These are phyloP conservation scores for Danio jaintianensis DNA, from an alignment of 2,797 vertebrate species.

Conservation along the genomic window DNA sequence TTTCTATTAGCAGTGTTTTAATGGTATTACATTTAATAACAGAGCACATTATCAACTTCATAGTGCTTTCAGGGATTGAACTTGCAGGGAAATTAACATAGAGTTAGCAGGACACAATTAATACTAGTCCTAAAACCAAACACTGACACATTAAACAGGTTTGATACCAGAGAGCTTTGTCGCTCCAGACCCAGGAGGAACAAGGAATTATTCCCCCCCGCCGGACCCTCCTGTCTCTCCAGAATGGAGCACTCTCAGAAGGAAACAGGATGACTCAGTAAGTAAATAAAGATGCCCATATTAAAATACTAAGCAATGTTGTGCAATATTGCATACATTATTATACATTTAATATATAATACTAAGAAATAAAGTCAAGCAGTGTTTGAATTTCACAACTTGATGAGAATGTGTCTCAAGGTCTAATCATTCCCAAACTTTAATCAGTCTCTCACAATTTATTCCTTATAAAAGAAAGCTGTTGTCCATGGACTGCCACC, in stretches of 20 bases:
- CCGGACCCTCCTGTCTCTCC: conserved; percentile 65
- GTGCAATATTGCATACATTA: background rate
- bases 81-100: background rate
- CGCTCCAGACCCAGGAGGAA: conserved; percentile 52
- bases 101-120: background rate
- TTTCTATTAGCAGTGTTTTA: background rate
- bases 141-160: conserved; percentile 31
- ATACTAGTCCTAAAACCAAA: background rate
- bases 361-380: background rate
- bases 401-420: background rate
- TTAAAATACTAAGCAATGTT: background rate
- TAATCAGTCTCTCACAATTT: background rate
- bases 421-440: background rate
- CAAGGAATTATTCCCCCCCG: conserved; percentile 24
- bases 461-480: conserved; percentile 79
- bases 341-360: background rate
- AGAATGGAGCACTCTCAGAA: conserved; percentile 77
- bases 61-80: background rate
- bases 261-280: conserved; percentile 70
- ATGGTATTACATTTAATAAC: too few relatives aligned
- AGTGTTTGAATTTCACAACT: background rate
- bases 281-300: conserved; percentile 46
- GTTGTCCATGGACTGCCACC: conserved; percentile 90
- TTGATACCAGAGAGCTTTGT: conserved; percentile 47
- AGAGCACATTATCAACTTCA: background rate